Conservation (phyloP, 2,113 vertebrate species). For the Urocynchramus pylzowi region DNA sequence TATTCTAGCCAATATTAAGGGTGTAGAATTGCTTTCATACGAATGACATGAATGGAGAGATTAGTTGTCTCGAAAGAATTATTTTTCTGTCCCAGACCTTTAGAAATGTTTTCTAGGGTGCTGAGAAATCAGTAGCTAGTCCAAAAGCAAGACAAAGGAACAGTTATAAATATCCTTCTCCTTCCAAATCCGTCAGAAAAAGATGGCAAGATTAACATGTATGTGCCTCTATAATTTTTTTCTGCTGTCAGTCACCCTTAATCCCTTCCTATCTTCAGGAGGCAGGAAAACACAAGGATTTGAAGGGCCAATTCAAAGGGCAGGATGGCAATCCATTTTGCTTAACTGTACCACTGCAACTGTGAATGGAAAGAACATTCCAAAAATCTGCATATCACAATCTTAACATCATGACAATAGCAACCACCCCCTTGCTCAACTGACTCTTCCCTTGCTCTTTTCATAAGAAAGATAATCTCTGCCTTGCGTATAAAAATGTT, state of each 20-base stretch:
- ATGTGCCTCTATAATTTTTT: conserved; percentile 30
- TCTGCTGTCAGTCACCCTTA: conserved; percentile 38
- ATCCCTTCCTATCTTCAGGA: conserved; percentile 42
- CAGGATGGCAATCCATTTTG: conserved; percentile 5
- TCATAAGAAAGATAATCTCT: background rate
- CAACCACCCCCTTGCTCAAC: background rate
- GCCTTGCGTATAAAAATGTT: background rate
- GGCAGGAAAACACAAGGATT: conserved; percentile 38
- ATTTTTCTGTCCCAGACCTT: conserved; percentile 25
- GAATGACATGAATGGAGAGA: conserved; percentile 39
- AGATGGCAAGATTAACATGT: conserved; percentile 47
- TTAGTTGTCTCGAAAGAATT: conserved; percentile 21
- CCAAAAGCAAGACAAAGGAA: conserved; percentile 42
- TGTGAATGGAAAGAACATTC: background rate
- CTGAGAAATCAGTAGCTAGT: conserved; percentile 15
- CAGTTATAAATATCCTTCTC: conserved; percentile 13
- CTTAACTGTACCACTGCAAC: conserved; percentile 2
- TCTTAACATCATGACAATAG: background rate
- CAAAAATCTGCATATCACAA: background rate
- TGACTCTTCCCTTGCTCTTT: background rate
- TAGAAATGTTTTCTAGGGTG: conserved; percentile 29
- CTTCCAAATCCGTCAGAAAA: conserved; percentile 47
- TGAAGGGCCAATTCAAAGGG: conserved; percentile 16
- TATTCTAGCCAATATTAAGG: conserved; percentile 5
- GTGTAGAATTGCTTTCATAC: background rate